Evolutionary conservation across 1,140 invertebrate genomes (phyloP).

Genomic region (Platyscapa corneri): DNA sequence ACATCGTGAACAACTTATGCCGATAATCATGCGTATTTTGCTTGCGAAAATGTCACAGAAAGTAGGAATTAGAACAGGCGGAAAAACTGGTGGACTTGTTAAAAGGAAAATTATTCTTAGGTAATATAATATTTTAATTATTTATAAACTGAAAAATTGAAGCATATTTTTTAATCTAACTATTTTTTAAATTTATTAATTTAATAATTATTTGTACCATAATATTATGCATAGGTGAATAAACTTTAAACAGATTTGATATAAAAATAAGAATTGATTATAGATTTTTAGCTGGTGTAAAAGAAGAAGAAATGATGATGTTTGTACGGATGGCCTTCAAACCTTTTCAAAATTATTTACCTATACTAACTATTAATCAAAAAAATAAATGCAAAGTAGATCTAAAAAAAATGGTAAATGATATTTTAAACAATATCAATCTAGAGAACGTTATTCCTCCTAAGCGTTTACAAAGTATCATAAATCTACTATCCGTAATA

Average conservation of each 20-base stretch:
- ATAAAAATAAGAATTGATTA: not conserved
- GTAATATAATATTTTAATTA: not conserved
- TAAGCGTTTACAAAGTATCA: slow-evolving; percentile 82
- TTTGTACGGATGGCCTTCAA: slow-evolving; percentile 91
- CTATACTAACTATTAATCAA: slow-evolving; percentile 67
- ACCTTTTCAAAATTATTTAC: slow-evolving; percentile 80
- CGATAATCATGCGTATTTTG: slow-evolving; percentile 88
- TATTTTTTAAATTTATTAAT: too few species aligned
- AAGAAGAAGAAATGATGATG: slow-evolving; percentile 83
- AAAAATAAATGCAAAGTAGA: slow-evolving; percentile 64
- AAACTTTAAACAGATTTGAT: too few species aligned
- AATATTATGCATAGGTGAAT: too few species aligned
- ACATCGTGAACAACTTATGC: slow-evolving; percentile 85
- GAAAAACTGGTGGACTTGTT: slow-evolving; percentile 81
- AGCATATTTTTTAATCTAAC: not conserved
- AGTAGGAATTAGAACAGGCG: slow-evolving; percentile 81
- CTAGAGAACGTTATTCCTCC: slow-evolving; percentile 80
- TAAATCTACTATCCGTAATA: slow-evolving; percentile 86
- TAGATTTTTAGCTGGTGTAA: slow-evolving; percentile 87
- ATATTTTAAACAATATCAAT: slow-evolving; percentile 74
- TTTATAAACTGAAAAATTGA: not conserved
- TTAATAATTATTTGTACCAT: too few species aligned
- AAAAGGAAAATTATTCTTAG: slow-evolving; percentile 84
- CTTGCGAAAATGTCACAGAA: slow-evolving; percentile 92
- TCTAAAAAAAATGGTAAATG: slow-evolving; percentile 69